phyloP scores from a whole-genome alignment of 2,113 vertebrate genomes.

The Seriola dumerili region DNA sequence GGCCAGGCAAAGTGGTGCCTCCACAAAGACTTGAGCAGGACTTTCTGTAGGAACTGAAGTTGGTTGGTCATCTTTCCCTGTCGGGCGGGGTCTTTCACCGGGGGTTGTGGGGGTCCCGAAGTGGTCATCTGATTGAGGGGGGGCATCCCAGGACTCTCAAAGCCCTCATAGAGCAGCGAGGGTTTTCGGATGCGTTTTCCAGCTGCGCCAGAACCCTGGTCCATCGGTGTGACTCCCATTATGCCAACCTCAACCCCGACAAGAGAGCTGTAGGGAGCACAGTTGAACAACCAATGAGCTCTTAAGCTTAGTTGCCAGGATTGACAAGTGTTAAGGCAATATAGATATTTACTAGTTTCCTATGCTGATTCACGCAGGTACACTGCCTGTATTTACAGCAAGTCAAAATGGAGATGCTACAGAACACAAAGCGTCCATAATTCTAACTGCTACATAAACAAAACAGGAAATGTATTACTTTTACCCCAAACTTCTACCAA shows the following conservation, averaged over 20 bases:
- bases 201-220: conserved; percentile 84
- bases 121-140: conserved; percentile 76
- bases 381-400: not conserved
- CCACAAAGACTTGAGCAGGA: conserved; percentile 93
- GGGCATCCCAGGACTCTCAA: conserved; percentile 91
- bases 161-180: conserved; percentile 92
- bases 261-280: conserved; percentile 72
- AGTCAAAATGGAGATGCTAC: too few species aligned
- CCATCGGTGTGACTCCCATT: conserved; percentile 80
- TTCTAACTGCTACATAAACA: not conserved
- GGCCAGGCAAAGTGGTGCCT: conserved; percentile 97
- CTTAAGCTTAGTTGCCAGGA: not conserved
- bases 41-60: conserved; percentile 93
- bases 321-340: too few species aligned
- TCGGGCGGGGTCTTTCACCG: conserved; percentile 88
- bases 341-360: not conserved
- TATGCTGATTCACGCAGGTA: too few species aligned
- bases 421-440: not conserved
- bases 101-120: conserved; percentile 85
- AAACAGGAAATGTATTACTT: not conserved
- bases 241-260: conserved; percentile 71
- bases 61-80: conserved; percentile 93
- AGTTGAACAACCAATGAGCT: conserved; percentile 39
- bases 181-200: conserved; percentile 95
- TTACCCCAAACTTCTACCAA: too few species aligned